phyloP scores from a whole-genome alignment of 37 sponge, comb jelly and placozoan genomes.

The Spongilla lacustris region DNA sequence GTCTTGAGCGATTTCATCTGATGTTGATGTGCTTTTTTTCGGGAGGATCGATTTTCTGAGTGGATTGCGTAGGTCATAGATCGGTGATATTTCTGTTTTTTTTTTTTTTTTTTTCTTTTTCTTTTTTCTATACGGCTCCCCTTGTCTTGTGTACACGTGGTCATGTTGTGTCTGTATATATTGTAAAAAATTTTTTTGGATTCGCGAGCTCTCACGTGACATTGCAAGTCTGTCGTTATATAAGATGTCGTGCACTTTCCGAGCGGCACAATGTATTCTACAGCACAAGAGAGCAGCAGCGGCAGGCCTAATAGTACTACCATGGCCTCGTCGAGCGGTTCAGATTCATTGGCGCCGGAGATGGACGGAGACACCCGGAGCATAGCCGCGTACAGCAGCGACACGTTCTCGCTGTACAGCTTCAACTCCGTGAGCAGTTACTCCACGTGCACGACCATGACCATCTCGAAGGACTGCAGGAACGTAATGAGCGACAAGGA shows the following conservation, averaged over 20 bases:
- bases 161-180: neutral
- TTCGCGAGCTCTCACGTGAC: neutral
- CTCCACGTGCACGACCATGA: neutral
- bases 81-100: neutral
- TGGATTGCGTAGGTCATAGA: neutral
- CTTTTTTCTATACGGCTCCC: neutral
- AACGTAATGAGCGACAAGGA: conserved; percentile 56
- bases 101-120: neutral
- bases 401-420: neutral
- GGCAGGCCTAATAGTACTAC: neutral
- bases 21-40: neutral
- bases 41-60: neutral
- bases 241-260: neutral
- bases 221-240: too few relatives aligned
- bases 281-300: neutral
- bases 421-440: neutral
- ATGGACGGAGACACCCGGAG: neutral
- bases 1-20: neutral
- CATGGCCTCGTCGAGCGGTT: neutral
- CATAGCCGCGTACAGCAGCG: neutral
- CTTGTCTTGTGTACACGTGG: neutral
- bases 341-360: neutral
- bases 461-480: neutral
- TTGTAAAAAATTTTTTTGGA: neutral
- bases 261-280: neutral